Evolutionary conservation across 2,113 vertebrate species (phyloP), one percentile per base, ranked within the genome.

Genomic region (Hyperopisus bebe): DNA sequence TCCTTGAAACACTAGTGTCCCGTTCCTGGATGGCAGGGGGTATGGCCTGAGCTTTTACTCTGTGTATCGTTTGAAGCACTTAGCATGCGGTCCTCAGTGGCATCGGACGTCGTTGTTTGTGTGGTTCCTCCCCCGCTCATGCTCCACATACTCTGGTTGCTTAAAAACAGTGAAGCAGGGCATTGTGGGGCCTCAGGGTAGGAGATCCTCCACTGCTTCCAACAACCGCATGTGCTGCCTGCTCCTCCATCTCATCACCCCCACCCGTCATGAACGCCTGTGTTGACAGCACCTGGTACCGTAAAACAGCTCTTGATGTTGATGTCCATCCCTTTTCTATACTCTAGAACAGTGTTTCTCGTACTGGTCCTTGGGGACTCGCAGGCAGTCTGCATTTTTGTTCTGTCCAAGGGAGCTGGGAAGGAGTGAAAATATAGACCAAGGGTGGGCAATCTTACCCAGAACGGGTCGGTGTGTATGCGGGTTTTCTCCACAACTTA

Each of bases 1-100:
- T 98, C 95, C 95, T 31, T 96, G 95, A 96, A 97, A 93, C 94
- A 97, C 96, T 96, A 99, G 98, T 98, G 92, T 99, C 98, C 94
- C 97, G 96, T 94, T 99, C 98, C 97, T 99, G 98, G 98, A 99
- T 99, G 97, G 97, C 98, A 97, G 97, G 97, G 97, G 98, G 98
- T 99, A 99, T 97, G 98, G 96, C 97, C 97, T 97, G 94, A 95
- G 97, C 95, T 97, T 97, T 95, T 94, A 95, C 94, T 96, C 94
- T 96, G 89, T 92, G 86, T 92, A 91, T 80, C 83, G 90, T 88
- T 35, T 84, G 66, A 88, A 31, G 24, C 70, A 84, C 86, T 88
- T 70, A 85, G 90, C 90, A 90, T 90, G 90, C 27, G 27, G n/a
- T 48, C 62, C 42, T 88, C 46, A 39, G 86, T 74, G 47, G 42